A percentile compares a stretch with the other conserved stretches of the same genome.
Conservation (phyloP, 37 sponge, comb jelly and placozoan genomes). For the Geodia barretti region DNA sequence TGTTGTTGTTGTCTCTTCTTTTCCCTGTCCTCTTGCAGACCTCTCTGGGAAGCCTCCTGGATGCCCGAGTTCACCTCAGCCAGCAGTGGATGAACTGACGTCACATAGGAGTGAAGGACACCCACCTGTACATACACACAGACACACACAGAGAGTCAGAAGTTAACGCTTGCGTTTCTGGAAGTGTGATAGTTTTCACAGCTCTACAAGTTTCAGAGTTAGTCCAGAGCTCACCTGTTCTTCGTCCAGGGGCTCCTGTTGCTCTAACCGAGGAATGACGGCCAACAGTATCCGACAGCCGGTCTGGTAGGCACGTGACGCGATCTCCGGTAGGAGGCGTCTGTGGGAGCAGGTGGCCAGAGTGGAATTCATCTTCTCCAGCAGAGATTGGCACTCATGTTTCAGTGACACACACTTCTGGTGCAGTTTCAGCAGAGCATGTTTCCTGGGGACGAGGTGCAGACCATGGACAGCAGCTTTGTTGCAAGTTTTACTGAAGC, state of each 20-base stretch:
- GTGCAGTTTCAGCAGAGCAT: not conserved
- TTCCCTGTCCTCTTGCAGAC: conserved; percentile 16
- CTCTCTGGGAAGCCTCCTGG: conserved; percentile 22
- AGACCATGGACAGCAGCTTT: not conserved
- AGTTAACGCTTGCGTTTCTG: no score
- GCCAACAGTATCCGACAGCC: not conserved
- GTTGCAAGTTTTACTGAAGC: not conserved
- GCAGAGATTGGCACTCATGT: not conserved
- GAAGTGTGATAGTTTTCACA: no score
- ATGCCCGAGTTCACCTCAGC: conserved; percentile 7
- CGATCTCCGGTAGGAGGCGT: not conserved
- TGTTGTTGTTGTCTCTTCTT: conserved; percentile 6
- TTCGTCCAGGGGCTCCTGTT: not conserved
- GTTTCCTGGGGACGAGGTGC: not conserved
- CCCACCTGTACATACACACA: not conserved
- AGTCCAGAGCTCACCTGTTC: no score
- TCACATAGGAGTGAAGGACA: not conserved
- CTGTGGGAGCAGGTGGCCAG: not conserved
- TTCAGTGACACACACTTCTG: not conserved
- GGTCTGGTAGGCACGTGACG: not conserved
- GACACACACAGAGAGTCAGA: not conserved
- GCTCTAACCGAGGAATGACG: not conserved
- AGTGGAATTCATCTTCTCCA: not conserved
- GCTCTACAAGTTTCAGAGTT: no score
- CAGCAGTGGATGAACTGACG: conserved; percentile 1